These are phyloP conservation scores for Poecile atricapillus DNA, from an alignment of 2,113 vertebrate genomes.

Conservation along the genomic window DNA sequence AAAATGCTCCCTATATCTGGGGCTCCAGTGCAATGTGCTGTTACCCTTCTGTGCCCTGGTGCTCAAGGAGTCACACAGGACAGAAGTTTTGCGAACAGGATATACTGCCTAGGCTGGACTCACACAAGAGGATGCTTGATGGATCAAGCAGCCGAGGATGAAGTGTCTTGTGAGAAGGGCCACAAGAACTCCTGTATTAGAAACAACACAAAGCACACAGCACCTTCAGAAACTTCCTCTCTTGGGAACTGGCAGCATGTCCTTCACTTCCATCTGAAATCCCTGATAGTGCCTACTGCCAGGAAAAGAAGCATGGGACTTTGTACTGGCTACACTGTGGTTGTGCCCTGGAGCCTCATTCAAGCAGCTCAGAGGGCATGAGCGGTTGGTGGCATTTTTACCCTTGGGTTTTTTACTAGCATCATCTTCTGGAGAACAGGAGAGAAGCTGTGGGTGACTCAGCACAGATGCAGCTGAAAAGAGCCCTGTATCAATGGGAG, in stretches of 20 bases:
- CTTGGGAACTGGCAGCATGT: rapidly evolving
- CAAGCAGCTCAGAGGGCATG: rapidly evolving
- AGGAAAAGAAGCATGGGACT: not conserved
- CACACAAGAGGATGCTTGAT: not conserved
- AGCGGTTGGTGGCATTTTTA: not conserved
- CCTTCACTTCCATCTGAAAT: not conserved
- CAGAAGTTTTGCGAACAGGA: not conserved
- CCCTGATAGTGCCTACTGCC: not conserved
- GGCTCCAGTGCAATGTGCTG: not conserved
- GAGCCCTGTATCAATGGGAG: not conserved
- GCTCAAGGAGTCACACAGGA: not conserved
- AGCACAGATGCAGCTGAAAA: not conserved
- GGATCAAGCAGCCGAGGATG: not conserved
- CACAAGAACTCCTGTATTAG: not conserved
- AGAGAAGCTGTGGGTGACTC: not conserved
- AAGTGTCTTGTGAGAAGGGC: not conserved
- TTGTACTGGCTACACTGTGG: not conserved
- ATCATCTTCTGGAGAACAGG: not conserved
- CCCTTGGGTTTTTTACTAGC: rapidly evolving
- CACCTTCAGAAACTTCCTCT: not conserved
- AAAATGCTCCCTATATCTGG: not conserved
- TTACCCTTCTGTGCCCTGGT: not conserved
- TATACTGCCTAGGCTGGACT: not conserved
- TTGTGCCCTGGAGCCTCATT: not conserved
- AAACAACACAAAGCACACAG: not conserved